These are phyloP conservation scores for Drosophila pachea DNA, from an alignment of 1,140 invertebrate genomes.

Conservation along the genomic window DNA sequence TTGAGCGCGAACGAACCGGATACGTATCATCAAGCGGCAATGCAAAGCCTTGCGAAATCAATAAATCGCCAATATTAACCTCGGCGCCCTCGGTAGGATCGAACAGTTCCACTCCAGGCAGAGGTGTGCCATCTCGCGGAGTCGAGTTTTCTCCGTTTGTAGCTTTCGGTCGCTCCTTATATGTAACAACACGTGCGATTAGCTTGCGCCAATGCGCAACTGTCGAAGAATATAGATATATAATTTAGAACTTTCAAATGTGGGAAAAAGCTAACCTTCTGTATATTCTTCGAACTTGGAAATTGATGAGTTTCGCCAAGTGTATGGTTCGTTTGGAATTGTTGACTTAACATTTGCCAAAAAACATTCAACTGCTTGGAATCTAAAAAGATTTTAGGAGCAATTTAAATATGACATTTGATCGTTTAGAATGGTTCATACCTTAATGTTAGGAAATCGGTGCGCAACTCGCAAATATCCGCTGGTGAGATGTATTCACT, in stretches of 20 bases:
- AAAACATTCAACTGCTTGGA: constrained; percentile 89
- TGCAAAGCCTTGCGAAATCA: constrained; percentile 72
- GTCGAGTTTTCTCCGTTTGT: constrained; percentile 67
- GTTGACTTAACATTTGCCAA: constrained; percentile 85
- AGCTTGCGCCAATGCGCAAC: constrained; percentile 84
- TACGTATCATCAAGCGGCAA: constrained; percentile 60
- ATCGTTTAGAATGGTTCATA: neutral
- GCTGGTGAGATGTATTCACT: constrained; percentile 82
- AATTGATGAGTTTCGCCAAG: constrained; percentile 85
- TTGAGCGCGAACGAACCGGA: constrained; percentile 63
- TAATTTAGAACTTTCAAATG: neutral
- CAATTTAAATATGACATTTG: neutral
- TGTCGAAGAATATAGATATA: constrained; percentile 9
- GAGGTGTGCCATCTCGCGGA: constrained; percentile 81
- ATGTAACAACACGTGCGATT: constrained; percentile 84
- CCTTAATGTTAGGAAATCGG: constrained; percentile 86
- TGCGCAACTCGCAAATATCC: constrained; percentile 84
- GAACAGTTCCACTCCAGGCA: constrained; percentile 83
- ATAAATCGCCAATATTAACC: constrained; percentile 67
- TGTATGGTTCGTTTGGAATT: constrained; percentile 62
- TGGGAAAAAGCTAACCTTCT: constrained; percentile 75
- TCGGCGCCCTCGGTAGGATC: constrained; percentile 78
- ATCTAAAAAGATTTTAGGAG: constrained; percentile 43
- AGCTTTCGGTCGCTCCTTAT: constrained; percentile 80
- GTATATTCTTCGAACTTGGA: constrained; percentile 86